These are phyloP conservation scores for Trachelus tabidus DNA, from an alignment of 2,888 invertebrate genomes.

Conservation along the genomic window DNA sequence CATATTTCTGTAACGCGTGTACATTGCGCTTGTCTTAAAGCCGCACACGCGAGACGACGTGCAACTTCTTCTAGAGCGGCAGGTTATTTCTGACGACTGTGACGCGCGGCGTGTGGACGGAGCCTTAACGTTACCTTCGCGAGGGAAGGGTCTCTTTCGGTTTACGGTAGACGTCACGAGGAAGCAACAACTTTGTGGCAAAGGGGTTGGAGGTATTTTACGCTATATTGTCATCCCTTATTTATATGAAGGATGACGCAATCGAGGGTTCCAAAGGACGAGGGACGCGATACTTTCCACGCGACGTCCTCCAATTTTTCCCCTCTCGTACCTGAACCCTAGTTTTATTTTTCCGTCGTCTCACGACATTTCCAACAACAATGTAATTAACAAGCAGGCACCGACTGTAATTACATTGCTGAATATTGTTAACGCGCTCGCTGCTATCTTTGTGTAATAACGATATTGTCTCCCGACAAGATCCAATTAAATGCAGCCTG, in stretches of 20 bases:
- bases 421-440: background rate
- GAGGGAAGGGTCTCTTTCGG: background rate
- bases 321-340: background rate
- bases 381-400: background rate
- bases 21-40: background rate
- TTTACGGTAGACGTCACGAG: background rate
- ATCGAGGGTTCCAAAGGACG: background rate
- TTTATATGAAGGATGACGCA: background rate
- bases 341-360: background rate
- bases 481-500: background rate
- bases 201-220: background rate
- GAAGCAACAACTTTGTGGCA: background rate
- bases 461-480: background rate
- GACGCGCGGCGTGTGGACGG: background rate
- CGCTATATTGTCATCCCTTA: too few species aligned
- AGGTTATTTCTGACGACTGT: background rate
- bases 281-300: background rate
- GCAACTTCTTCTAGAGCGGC: background rate
- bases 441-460: background rate
- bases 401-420: background rate
- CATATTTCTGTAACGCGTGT: slow-evolving; percentile 4
- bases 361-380: background rate
- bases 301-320: background rate
- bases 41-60: background rate
- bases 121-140: background rate